Percentiles rank a stretch among this genome's conserved stretches.
Evolutionary conservation across 2,797 vertebrate species (phyloP).

Genomic region (Florisuga fusca): DNA sequence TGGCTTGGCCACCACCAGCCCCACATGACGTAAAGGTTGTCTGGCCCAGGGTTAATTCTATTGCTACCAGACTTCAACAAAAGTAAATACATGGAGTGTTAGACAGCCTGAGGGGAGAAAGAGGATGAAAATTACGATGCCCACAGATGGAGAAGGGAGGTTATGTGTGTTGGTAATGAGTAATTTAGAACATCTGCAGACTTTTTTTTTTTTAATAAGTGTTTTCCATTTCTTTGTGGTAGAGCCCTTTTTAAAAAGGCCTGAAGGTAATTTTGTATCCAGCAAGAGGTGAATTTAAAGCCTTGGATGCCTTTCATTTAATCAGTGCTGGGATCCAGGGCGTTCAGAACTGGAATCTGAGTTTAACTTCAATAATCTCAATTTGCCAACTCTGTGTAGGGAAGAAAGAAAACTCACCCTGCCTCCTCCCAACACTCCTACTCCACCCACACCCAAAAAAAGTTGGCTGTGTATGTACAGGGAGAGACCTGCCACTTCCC

Average conservation of each 20-base stretch:
- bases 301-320: background rate
- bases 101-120: background rate
- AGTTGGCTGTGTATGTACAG: rapidly evolving
- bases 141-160: slow-evolving; percentile 16
- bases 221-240: slow-evolving; percentile 39
- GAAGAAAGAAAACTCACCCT: background rate
- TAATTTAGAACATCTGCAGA: slow-evolving; percentile 57
- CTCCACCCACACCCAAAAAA: background rate
- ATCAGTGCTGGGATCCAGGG: background rate
- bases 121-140: background rate
- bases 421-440: background rate
- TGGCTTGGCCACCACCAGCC: background rate
- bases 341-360: background rate
- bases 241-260: background rate
- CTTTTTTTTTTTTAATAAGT: background rate
- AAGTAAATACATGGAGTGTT: background rate
- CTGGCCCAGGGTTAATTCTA: background rate
- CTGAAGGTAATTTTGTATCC: background rate
- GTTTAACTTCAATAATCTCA: background rate
- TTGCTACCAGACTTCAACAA: background rate
- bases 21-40: background rate
- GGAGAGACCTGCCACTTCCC: background rate
- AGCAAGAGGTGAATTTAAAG: background rate
- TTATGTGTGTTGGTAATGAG: slow-evolving; percentile 11
- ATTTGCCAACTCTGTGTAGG: background rate